Base-by-base conservation (phyloP, 92 coral and sea anemone species). In the Heteractis magnifica region DNA sequence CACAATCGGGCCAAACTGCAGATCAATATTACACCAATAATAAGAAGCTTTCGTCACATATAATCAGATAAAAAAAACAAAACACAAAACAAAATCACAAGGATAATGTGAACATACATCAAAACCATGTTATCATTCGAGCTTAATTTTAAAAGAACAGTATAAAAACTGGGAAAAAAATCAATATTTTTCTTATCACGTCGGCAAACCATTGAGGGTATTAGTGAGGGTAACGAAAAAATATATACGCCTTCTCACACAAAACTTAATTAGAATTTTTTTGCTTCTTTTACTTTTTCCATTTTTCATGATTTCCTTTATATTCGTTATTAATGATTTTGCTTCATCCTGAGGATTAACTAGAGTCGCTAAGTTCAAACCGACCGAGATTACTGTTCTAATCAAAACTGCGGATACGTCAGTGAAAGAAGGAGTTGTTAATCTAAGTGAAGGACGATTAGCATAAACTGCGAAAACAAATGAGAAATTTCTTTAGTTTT, bases 401-500 rank as follows among this genome's bases (percentile, higher is more conserved):
- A 68, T 68, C 49, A 68, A 68, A 26, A 23, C 73, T 26, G 26
- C 73, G 73, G 50, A 21, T 26, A 68, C 50, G 15, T n/a, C n/a
- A n/a, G n/a, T 48, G 49, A 68, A 7, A 23, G 73, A 20, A 26
- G 23, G 73, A 34, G 20, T 68, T 23, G 73, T 68, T 68, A 68
- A 68, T 68, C 73, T 68, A 68, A 68, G 49, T 21, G 49, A 4
- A 21, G 23, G 3, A 26, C 10, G 26, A 68, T 68, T 68, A 68
- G 49, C 73, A 68, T 68, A 68, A 68, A 68, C 73, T 68, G 73
- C 10, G 49, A 68, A 68, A 68, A 68, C 49, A 68, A 68, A 68
- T 68, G 8, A 68, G 2, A 26, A 68, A 68, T 68, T 68, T 68
- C 23, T 68, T 41, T 26, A 68, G 23, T 41, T 68, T 68, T 68